Base-by-base conservation (phyloP, 2,113 vertebrate species). In the Salminus brasiliensis region DNA sequence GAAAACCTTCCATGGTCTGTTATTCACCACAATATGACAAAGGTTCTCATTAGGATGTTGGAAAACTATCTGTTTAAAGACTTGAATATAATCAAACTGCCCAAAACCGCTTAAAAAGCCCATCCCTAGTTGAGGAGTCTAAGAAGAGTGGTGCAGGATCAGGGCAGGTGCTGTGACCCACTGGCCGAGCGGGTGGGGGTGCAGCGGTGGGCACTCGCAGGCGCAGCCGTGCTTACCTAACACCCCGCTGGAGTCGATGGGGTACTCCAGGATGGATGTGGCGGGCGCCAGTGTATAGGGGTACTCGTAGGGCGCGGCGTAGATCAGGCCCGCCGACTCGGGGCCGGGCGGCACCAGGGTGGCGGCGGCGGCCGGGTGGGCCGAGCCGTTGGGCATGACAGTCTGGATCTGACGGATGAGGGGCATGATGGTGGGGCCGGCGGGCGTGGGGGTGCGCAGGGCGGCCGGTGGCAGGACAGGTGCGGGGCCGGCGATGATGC, bases 401-500 rank as follows among this genome's bases (percentile, higher is more conserved):
- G 96, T 97, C 92, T 97, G 96, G 91, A 97, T 97, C 91, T 97
- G 96, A 92, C 96, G 95, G 92, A 97, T 95, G 93, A 97, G 95
- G 91, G 96, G 96, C 96, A 97, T 96, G 91, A 97, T 94, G 94
- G 96, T 92, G 85, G 95, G 95, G 84, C 96, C 96, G 80, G 94
- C 92, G 74, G 95, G 95, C 86, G 95, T 94, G 66, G 95, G 95
- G 10, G 95, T 93, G 85, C 96, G 95, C 91, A 96, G 92, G 87
- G 94, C 91, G 82, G 94, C 90, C 84, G 93, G 95, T 16, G 94
- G 95, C 87, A 97, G 89, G 71, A 96, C 93, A 67, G 95, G 94
- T 66, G 93, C 89, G 27, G 96, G 95, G 89, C 96, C 96, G n/a
- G 95, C 93, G 76, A 97, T 93, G 87, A 97, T 93, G 90, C 96